These are phyloP conservation scores for Eupithecia dodoneata DNA, from an alignment of 2,888 invertebrate genomes.

Conservation along the genomic window DNA sequence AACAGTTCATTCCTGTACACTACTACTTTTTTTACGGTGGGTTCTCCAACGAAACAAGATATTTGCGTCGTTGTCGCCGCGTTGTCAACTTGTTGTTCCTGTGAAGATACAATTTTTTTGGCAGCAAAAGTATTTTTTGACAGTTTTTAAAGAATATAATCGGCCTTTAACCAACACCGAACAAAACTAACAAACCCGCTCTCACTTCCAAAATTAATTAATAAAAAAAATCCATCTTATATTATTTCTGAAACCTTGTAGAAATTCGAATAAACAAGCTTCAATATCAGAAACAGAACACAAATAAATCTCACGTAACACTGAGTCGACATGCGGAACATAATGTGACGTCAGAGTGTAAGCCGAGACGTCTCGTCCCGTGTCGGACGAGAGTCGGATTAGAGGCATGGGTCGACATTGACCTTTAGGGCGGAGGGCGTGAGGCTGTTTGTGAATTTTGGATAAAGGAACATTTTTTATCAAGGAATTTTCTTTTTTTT, in stretches of 20 bases:
- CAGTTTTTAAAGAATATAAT: background rate
- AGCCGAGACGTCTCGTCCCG: slow-evolving; percentile 4
- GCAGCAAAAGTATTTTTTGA: background rate
- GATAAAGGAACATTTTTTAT: background rate
- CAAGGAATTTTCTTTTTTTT: background rate
- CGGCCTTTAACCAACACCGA: no score
- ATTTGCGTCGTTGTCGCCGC: background rate
- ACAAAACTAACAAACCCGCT: background rate
- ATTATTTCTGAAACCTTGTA: background rate
- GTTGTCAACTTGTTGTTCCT: background rate
- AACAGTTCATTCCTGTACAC: background rate
- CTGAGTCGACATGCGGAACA: slow-evolving; percentile 21
- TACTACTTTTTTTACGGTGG: background rate
- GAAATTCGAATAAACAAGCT: background rate
- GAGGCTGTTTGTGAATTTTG: background rate
- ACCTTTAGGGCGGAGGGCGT: background rate
- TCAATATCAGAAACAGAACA: background rate
- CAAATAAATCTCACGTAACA: slow-evolving; percentile 18
- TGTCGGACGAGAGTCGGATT: slow-evolving; percentile 2
- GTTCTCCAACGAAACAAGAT: background rate
- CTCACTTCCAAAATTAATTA: no score
- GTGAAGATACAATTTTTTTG: background rate
- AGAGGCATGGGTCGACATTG: background rate
- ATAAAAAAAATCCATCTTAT: background rate
- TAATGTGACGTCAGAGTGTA: slow-evolving; percentile 24